Base-by-base conservation (phyloP, 2,113 vertebrate genomes). In the Pomatorhinus ruficollis region DNA sequence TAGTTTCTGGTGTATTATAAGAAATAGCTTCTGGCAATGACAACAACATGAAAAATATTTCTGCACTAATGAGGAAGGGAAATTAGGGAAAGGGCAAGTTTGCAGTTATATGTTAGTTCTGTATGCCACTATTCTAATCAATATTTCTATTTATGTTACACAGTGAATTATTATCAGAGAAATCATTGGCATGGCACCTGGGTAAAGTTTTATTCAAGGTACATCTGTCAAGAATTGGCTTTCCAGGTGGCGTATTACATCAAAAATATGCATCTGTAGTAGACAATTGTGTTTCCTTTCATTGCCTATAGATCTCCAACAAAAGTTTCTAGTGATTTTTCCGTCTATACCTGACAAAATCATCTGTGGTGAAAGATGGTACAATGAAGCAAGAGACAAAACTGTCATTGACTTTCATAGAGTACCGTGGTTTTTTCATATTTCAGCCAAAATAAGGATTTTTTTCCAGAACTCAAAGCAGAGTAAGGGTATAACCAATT, bases 71-170 rank as follows among this genome's bases (percentile, higher is more conserved):
- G n/a, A 93, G 54, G 28, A 88, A 65, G 12, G 12, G 25, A 96
- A 93, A 88, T 93, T 80, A 94, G 16, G 7, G 54, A 94, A 89
- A 94, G 75, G 66, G 45, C 50, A 95, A 83, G 15, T 80, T 90
- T 86, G 74, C 45, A 50, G n/a, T 74, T 88, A 77, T 69, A 74
- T 83, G 14, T 69, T 83, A 72, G 56, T 87, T 91, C 39, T 75
- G 6, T 75, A 82, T 78, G 47, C 15, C 30, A 66, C 8, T 84
- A 75, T 87, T 93, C 15, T 75, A 93, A 87, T 82, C 72, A 95
- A 82, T 91, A 87, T 84, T 93, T 95, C n/a, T 87, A 61, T 84
- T 93, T 89, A 63, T 74, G 35, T 68, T 89, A 75, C 49, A 52
- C 15, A 40, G 24, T 78, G 69, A 87, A 70, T 44, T 93, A 87